Percentiles rank a stretch among this genome's conserved stretches.
phyloP scores from a whole-genome alignment of 2,113 vertebrate genomes.

The Tragelaphus imberbis region DNA sequence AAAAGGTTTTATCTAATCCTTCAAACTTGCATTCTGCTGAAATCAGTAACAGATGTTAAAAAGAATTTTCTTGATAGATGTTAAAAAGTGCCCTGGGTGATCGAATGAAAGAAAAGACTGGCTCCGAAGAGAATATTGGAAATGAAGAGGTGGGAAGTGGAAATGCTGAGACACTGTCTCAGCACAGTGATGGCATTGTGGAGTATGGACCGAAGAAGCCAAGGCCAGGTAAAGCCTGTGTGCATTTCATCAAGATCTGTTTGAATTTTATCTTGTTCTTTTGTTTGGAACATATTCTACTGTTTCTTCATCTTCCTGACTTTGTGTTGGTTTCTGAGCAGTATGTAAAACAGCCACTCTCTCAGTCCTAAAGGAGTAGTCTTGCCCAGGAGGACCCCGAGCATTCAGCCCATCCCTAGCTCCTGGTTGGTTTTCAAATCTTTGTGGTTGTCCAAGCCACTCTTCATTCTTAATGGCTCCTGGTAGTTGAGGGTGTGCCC shows the following conservation, averaged over 20 bases:
- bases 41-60: conserved; percentile 30
- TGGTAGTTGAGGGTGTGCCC: neutral
- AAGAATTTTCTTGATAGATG: conserved; percentile 82
- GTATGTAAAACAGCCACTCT: neutral
- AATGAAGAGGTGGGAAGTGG: conserved; percentile 31
- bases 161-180: conserved; percentile 85
- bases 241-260: neutral
- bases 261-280: neutral
- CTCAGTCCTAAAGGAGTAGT: neutral
- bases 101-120: conserved; percentile 41
- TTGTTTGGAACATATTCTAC: neutral
- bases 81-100: conserved; percentile 86
- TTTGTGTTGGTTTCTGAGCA: neutral
- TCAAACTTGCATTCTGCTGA: neutral
- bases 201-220: conserved; percentile 76
- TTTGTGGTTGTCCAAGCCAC: neutral
- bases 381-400: neutral
- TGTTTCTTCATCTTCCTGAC: neutral
- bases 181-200: conserved; percentile 88
- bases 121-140: conserved; percentile 48
- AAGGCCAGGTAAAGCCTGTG: conserved; percentile 76
- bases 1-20: neutral
- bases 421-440: neutral
- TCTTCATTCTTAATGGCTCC: neutral
- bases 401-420: neutral